A percentile compares a stretch with the other conserved stretches of the same genome.
Conservation (phyloP, 2,113 vertebrate species). For the Dipodomys stephensi region DNA sequence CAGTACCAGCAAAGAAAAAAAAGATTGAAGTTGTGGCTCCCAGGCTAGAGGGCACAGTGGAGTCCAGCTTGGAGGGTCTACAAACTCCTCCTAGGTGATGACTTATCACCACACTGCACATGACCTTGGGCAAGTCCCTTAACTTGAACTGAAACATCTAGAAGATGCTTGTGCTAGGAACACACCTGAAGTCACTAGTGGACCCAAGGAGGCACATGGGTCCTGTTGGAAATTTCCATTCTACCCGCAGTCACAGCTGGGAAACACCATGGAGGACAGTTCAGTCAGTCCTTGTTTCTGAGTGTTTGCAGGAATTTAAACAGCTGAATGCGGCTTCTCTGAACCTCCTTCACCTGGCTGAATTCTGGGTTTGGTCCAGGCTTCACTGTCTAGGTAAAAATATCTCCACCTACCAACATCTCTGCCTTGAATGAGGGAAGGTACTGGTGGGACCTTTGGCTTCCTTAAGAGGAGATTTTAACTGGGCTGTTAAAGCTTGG, state of each 20-base stretch:
- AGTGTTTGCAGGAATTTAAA: not conserved
- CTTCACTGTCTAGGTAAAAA: not conserved
- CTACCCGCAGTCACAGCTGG: fast-evolving
- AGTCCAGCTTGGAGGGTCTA: fast-evolving
- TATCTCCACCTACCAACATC: not conserved
- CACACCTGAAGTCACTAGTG: too few relatives aligned
- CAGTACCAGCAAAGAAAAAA: too few relatives aligned
- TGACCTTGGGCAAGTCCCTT: not conserved
- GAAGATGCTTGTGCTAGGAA: not conserved
- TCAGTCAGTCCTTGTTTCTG: not conserved
- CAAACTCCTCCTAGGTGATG: not conserved
- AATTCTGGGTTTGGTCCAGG: not conserved
- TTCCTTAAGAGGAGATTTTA: not conserved
- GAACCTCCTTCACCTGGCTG: too few relatives aligned
- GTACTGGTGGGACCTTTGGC: not conserved
- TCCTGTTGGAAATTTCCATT: not conserved
- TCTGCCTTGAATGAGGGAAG: not conserved
- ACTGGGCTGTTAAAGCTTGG: not conserved
- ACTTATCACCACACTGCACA: not conserved
- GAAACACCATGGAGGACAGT: too few relatives aligned
- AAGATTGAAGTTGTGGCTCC: too few relatives aligned
- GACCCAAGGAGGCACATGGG: fast-evolving
- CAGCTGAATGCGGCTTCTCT: not conserved
- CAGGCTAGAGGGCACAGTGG: not conserved
- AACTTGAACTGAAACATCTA: not conserved